Evolutionary conservation across 2,113 vertebrate species (phyloP).

Genomic region (Labeo catla): DNA sequence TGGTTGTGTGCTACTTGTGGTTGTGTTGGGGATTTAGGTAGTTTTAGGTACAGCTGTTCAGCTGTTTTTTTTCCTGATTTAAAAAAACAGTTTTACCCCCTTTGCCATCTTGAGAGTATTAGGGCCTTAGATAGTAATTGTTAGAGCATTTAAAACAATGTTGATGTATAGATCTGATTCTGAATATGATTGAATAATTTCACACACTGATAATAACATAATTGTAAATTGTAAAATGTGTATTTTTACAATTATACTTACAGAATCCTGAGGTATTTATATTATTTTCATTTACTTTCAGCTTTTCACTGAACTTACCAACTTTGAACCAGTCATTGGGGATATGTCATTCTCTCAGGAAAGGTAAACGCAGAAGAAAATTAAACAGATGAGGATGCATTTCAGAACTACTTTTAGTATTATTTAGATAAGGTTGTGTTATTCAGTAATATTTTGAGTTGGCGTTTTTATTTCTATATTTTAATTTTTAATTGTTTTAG

Average conservation of each 20-base stretch:
- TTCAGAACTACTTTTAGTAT: neutral
- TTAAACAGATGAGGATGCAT: neutral
- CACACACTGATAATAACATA: neutral
- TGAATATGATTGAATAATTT: neutral
- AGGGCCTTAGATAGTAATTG: neutral
- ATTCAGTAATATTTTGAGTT: neutral
- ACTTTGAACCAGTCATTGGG: conserved; percentile 79
- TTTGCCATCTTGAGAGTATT: neutral
- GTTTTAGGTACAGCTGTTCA: neutral
- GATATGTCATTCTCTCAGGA: conserved; percentile 67
- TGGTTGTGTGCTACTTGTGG: neutral
- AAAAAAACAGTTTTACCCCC: neutral
- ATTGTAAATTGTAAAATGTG: neutral
- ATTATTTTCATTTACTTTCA: conserved; percentile 59
- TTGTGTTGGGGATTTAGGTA: neutral
- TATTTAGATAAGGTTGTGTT: neutral
- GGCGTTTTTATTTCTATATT: neutral
- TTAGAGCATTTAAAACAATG: neutral
- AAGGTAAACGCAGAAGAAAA: conserved; percentile 47
- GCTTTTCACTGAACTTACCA: conserved; percentile 84
- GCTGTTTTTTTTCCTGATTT: neutral
- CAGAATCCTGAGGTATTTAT: neutral
- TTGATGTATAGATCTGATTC: neutral
- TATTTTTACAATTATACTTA: neutral
- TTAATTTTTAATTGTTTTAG: neutral